These are phyloP conservation scores for Syngnathus scovelli DNA, from an alignment of 2,113 vertebrate genomes.

Conservation along the genomic window DNA sequence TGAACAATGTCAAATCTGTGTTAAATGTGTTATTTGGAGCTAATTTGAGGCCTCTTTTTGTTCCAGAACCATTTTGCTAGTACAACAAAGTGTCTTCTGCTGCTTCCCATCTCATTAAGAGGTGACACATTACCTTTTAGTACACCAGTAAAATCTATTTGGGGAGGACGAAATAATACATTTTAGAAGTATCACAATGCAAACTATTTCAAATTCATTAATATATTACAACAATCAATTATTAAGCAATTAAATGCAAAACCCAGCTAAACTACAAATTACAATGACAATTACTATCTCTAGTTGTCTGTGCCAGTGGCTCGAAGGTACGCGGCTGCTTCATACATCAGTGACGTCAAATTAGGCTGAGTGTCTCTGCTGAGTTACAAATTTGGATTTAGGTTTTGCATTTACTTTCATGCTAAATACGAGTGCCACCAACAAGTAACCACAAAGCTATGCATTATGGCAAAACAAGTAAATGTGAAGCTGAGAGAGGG, in stretches of 20 bases:
- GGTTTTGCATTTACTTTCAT: background rate
- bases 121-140: conserved; percentile 11
- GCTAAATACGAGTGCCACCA: background rate
- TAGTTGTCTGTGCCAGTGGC: background rate
- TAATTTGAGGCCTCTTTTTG: conserved; percentile 45
- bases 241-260: background rate
- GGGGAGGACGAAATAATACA: conserved; percentile 1
- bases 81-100: conserved; percentile 40
- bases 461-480: background rate
- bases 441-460: background rate
- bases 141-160: conserved; percentile 8
- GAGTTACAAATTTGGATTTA: background rate
- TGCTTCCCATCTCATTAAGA: conserved; percentile 34
- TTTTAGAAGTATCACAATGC: conserved; percentile 22
- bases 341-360: background rate
- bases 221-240: background rate
- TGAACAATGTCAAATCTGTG: conserved; percentile 61
- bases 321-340: background rate
- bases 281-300: background rate
- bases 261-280: background rate
- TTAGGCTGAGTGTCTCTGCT: background rate
- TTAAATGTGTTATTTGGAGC: conserved; percentile 59
- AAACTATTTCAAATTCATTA: background rate
- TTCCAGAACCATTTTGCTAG: conserved; percentile 51
- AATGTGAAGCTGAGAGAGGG: background rate